Evolutionary conservation across 2,888 invertebrate genomes (phyloP).

Genomic region (Cephus pygmeus): DNA sequence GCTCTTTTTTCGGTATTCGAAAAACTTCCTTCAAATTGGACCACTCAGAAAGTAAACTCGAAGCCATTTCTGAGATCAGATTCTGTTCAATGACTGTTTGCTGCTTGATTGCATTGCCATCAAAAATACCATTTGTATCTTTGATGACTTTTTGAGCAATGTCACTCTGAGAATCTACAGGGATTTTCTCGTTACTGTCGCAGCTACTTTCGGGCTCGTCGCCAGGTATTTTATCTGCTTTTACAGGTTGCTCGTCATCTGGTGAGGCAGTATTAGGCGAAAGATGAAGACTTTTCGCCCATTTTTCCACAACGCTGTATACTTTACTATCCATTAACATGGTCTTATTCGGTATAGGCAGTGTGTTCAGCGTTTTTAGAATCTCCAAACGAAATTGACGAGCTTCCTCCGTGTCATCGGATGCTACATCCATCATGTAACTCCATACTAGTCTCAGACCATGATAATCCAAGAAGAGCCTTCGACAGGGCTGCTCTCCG

Average conservation of each 20-base stretch:
- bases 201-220: slow-evolving; percentile 48
- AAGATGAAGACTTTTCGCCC: slow-evolving; percentile 71
- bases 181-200: slow-evolving; percentile 48
- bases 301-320: slow-evolving; percentile 84
- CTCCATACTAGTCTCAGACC: slow-evolving; percentile 91
- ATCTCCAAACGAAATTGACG: slow-evolving; percentile 70
- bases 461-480: slow-evolving; percentile 93
- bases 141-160: slow-evolving; percentile 38
- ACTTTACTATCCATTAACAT: slow-evolving; percentile 94
- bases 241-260: slow-evolving; percentile 52
- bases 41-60: slow-evolving; percentile 80
- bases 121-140: slow-evolving; percentile 13
- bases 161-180: slow-evolving; percentile 25
- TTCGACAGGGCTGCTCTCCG: slow-evolving; percentile 84
- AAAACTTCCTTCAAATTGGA: slow-evolving; percentile 81
- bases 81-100: slow-evolving; percentile 41
- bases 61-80: slow-evolving; percentile 68
- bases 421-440: slow-evolving; percentile 86
- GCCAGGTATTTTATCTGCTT: slow-evolving; percentile 13
- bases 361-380: slow-evolving; percentile 81
- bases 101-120: slow-evolving; percentile 34
- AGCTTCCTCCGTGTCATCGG: slow-evolving; percentile 66
- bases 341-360: slow-evolving; percentile 94
- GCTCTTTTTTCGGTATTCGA: slow-evolving; percentile 93
- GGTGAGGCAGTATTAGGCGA: slow-evolving; percentile 55